These are phyloP conservation scores for Actias luna DNA, from an alignment of 2,888 invertebrate species.

Conservation along the genomic window DNA sequence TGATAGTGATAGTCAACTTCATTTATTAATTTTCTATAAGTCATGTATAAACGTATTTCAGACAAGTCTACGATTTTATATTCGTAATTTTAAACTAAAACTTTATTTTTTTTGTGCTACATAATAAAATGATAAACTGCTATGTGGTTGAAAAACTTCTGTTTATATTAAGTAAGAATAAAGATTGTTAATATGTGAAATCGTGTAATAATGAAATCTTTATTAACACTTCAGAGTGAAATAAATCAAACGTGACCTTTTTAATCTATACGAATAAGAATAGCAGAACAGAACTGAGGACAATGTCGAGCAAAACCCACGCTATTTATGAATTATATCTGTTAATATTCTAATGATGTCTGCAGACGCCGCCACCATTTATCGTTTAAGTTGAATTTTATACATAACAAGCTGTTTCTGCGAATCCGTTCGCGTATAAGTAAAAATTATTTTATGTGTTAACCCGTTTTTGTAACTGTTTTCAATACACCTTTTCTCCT, in stretches of 20 bases:
- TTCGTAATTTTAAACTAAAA: too few relatives aligned
- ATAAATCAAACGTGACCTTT: conserved; percentile 4
- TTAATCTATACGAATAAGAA: conserved; percentile 1
- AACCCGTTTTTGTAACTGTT: too few relatives aligned
- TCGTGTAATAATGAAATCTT: neutral
- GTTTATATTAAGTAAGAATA: neutral
- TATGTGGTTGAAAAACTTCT: too few relatives aligned
- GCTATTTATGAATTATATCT: neutral
- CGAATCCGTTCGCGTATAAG: too few relatives aligned
- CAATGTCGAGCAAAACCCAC: conserved; percentile 2
- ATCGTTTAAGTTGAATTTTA: neutral
- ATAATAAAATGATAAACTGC: too few relatives aligned
- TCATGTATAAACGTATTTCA: neutral
- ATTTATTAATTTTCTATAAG: neutral
- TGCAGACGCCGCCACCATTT: neutral
- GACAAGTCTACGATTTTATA: neutral
- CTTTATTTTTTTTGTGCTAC: neutral
- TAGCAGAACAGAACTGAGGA: neutral
- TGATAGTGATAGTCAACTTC: too few relatives aligned
- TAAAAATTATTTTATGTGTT: too few relatives aligned
- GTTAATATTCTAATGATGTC: neutral
- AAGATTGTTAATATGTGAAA: neutral
- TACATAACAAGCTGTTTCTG: too few relatives aligned
- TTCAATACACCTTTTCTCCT: too few relatives aligned
- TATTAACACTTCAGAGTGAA: neutral